Base-by-base conservation (phyloP, 2,113 vertebrate genomes). In the Triplophysa dalaica region DNA sequence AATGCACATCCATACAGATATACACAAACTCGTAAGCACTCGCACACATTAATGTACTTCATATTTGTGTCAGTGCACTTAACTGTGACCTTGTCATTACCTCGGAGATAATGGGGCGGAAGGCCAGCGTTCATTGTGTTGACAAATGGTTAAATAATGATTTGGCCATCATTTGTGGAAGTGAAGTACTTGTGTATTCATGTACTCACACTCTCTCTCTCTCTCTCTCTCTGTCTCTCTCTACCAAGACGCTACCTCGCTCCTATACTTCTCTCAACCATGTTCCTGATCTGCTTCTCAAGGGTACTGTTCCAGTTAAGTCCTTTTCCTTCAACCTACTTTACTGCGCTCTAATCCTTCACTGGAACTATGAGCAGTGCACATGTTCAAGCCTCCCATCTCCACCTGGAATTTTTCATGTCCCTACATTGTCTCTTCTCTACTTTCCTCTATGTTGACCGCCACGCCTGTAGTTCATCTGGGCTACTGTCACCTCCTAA, bases 301-400 rank as follows among this genome's bases (percentile, higher is more conserved):
- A 86, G 92, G 91, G 93, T 91, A 89, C 91, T 92, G 92, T 90
- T 91, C 93, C 93, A 93, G 91, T 93, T 94, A 90, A 86, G 84
- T 65, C 74, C 86, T 89, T 73, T 88, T 91, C 83, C 87, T 88
- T 87, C 90, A 92, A 89, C 92, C 92, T 90, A 92, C 85, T 92
- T 93, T 85, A 79, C 86, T 84, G 81, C 77, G 80, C 87, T 86
- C 84, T 91, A 91, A 92, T 89, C 87, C 88, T 43, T 81, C 85
- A 90, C 87, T 88, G 77, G 77, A 79, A 70, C 77, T 77, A 77
- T 81, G 88, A 81, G 83, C 84, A 82, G 80, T 85, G 85, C 81
- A 75, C 81, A 70, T 76, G 38, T 80, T 65, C 54, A 73, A 43
- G 67, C 79, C 58, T 62, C 54, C 21, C 76, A n/a, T 58, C n/a